Conservation (phyloP, 2,888 invertebrate genomes). For the Thera obeliscata region DNA sequence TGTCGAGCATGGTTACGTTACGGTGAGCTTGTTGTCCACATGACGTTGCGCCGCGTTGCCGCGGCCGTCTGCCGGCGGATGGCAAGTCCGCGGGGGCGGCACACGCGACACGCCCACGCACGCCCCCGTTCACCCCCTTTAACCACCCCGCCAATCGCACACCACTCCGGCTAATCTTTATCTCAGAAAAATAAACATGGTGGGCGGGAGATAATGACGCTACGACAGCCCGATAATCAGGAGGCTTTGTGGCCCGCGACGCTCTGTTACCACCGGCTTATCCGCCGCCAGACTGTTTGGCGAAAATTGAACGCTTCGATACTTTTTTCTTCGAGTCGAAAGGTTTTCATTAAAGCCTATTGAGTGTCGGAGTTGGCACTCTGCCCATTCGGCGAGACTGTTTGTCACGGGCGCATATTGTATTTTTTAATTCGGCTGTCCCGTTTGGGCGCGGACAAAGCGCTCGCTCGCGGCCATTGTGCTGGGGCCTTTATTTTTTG, state of each 20-base stretch:
- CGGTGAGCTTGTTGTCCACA: constrained; percentile 58
- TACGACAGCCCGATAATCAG: constrained; percentile 76
- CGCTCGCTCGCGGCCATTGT: constrained; percentile 50
- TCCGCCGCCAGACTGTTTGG: constrained; percentile 72
- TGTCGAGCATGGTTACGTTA: constrained; percentile 91
- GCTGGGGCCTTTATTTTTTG: constrained; percentile 59
- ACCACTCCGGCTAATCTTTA: constrained; percentile 82
- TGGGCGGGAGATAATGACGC: constrained; percentile 81
- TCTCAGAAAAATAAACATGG: constrained; percentile 84
- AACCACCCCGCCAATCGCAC: constrained; percentile 74
- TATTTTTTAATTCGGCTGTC: constrained; percentile 60
- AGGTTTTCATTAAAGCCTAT: constrained; percentile 60
- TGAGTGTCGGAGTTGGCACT: constrained; percentile 56
- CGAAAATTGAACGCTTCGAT: constrained; percentile 68
- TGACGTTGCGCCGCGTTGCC: constrained; percentile 50
- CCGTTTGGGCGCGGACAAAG: constrained; percentile 51
- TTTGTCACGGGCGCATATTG: constrained; percentile 66
- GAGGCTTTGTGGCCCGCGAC: constrained; percentile 77
- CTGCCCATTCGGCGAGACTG: constrained; percentile 48
- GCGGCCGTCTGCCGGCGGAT: constrained; percentile 41
- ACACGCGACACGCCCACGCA: constrained; percentile 60
- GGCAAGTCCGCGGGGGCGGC: constrained; percentile 46
- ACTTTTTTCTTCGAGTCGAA: constrained; percentile 50
- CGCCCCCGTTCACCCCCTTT: constrained; percentile 59
- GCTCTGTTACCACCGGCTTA: constrained; percentile 69